phyloP scores from a whole-genome alignment of 2,797 vertebrate genomes.

The Pseudomugil tenellus region DNA sequence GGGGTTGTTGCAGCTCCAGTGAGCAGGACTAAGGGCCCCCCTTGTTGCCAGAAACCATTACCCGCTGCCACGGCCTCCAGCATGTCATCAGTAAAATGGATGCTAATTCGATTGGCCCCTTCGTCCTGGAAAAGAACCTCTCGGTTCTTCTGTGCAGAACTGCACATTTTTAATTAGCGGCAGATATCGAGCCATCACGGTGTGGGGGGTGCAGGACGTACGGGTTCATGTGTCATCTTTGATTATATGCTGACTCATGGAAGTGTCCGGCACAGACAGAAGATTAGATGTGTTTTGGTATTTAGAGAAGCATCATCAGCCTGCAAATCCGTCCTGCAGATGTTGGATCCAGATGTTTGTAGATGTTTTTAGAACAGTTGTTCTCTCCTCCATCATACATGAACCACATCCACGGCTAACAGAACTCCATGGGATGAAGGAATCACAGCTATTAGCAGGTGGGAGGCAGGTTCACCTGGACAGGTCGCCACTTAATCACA shows the following conservation, averaged over 20 bases:
- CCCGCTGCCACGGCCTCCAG: slow-evolving; percentile 46
- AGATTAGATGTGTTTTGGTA: no score
- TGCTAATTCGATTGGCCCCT: slow-evolving; percentile 59
- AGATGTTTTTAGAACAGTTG: no score
- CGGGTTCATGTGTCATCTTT: neutral
- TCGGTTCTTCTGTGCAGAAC: slow-evolving; percentile 21
- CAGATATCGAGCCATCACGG: slow-evolving; percentile 8
- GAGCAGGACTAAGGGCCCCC: slow-evolving; percentile 79
- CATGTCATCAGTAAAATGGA: slow-evolving; percentile 65
- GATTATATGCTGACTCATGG: slow-evolving; percentile 4
- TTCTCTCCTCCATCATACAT: no score
- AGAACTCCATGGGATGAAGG: no score
- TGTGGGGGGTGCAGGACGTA: neutral
- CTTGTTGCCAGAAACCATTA: slow-evolving; percentile 76
- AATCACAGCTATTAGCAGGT: no score
- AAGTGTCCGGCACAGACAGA: neutral
- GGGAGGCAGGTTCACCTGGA: no score
- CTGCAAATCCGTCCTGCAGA: no score
- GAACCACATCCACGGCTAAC: no score
- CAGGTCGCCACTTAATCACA: no score
- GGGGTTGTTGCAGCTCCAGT: slow-evolving; percentile 78
- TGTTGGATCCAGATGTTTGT: no score
- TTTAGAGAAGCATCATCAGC: no score
- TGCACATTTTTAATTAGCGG: slow-evolving; percentile 52
- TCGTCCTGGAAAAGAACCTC: slow-evolving; percentile 51